Base-by-base conservation (phyloP, 2,797 vertebrate genomes). In the Darevskia nairensis region DNA sequence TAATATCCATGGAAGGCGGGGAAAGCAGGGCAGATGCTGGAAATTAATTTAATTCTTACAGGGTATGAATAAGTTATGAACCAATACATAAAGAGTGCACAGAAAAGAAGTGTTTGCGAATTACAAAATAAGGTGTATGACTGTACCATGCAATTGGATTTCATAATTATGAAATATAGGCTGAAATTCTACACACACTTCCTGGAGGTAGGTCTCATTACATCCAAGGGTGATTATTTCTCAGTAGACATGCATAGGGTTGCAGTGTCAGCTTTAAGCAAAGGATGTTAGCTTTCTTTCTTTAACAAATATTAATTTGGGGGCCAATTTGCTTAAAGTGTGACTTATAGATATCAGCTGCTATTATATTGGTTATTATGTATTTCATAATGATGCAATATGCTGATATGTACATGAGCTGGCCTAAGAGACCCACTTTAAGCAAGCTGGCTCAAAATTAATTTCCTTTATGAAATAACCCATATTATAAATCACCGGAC, bases 61-160 rank as follows among this genome's bases (percentile, higher is more conserved):
- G 3, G 86, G 32, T 84, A 4, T 75, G 35, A 50, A 76, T 77
- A 88, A 55, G 27, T 25, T 8, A 83, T 82, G 80, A 91, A n/a
- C 7, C 74, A 3, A 68, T 77, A 2, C 44, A 55, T 88, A 41
- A 2, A 72, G 61, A 27, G 2, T 85, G 71, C 61, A 15, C 83
- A 9, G 74, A 55, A 27, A 27, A 39, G 0, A 59, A 29, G 61
- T 55, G 50, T 4, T n/a, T 19, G 80, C 6, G 71, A 21, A 32
- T 35, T 10, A 61, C 27, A 46, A 55, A 55, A 55, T 1, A 8
- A 72, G 46, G 7, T 6, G 2, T 23, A 82, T 85, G 88, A 90
- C 5, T 82, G 21, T 44, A 68, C 85, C 55, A 13, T 27, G 69
- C 29, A 79, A 27, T 13, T 50, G 11, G 85, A 80, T 29, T 23